Evolutionary conservation across 2,888 invertebrate species (phyloP), one percentile per base, ranked within the genome.

Genomic region (Chalcis sispes): DNA sequence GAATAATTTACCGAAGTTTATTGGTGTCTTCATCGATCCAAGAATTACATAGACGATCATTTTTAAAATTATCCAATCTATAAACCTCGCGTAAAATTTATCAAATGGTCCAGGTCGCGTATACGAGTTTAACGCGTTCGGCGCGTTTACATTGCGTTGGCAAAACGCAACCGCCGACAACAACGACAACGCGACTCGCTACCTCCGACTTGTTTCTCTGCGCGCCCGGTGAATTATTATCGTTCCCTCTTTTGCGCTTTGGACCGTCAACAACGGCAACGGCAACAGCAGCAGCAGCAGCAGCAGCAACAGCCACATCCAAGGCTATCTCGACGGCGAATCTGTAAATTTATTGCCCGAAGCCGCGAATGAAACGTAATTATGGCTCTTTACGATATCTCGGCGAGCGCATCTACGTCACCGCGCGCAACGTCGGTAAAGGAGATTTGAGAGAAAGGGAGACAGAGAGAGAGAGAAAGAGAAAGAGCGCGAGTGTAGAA

Each of bases 351-450:
- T 85, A 86, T 85, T 80, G 82, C 83, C 80, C 77, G 74, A 77
- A 82, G 81, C 82, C 80, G 82, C 83, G 83, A 85, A 84, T 84
- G 83, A 82, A 84, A 82, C 80, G 83, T 85, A 85, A 86, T 86
- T 85, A 85, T 82, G 82, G 81, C 79, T 80, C 81, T 80, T 84
- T 82, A 79, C 80, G 75, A 78, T 76, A 81, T 81, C 80, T 79
- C 70, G 40, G 7, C 18, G 32, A 13, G 18, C 72, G 64, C 77
- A 81, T 81, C 82, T 73, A 59, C 77, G 29, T n/a, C n/a, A n/a
- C n/a, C 66, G 27, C 58, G 56, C 71, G 75, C 76, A 70, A 75
- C 65, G n/a, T n/a, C 65, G 61, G n/a, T n/a, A n/a, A n/a, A n/a
- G n/a, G 8, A 56, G 23, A 42, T 46, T 50, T 40, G 58, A 46